phyloP scores from a whole-genome alignment of 2,888 invertebrate species.

The Clitarchus hookeri region DNA sequence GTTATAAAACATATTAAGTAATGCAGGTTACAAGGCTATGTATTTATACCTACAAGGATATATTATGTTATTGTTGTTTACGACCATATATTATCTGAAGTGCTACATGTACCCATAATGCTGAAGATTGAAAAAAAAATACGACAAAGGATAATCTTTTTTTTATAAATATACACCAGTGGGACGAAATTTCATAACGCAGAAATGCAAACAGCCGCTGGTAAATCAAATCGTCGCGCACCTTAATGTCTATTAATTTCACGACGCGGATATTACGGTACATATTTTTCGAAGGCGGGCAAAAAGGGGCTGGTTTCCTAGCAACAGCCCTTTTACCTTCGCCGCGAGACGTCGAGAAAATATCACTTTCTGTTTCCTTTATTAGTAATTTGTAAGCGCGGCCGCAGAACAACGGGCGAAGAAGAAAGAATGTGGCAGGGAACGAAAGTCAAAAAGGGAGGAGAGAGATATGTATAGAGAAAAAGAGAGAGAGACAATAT shows the following conservation, averaged over 20 bases:
- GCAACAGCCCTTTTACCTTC: neutral
- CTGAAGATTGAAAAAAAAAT: too few species aligned
- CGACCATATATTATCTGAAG: too few species aligned
- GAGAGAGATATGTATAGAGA: neutral
- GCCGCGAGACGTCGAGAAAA: neutral
- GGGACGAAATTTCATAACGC: neutral
- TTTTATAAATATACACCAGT: neutral
- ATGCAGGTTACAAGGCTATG: too few species aligned
- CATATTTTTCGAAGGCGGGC: neutral
- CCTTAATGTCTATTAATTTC: conserved; percentile 4
- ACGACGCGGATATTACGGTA: neutral
- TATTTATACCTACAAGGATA: too few species aligned
- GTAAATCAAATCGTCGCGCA: neutral
- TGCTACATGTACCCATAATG: too few species aligned
- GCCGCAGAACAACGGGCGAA: neutral
- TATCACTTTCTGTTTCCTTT: conserved; percentile 9
- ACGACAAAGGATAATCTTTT: neutral
- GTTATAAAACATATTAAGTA: too few species aligned
- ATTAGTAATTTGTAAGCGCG: conserved; percentile 11
- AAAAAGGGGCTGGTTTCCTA: neutral
- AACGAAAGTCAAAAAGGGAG: neutral
- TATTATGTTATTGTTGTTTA: too few species aligned
- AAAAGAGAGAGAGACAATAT: neutral
- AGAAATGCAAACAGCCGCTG: neutral
- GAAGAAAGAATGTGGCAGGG: neutral